Percentiles rank a stretch among this genome's conserved stretches.
Conservation (phyloP, 1,140 invertebrate species). For the Drosophila teissieri region DNA sequence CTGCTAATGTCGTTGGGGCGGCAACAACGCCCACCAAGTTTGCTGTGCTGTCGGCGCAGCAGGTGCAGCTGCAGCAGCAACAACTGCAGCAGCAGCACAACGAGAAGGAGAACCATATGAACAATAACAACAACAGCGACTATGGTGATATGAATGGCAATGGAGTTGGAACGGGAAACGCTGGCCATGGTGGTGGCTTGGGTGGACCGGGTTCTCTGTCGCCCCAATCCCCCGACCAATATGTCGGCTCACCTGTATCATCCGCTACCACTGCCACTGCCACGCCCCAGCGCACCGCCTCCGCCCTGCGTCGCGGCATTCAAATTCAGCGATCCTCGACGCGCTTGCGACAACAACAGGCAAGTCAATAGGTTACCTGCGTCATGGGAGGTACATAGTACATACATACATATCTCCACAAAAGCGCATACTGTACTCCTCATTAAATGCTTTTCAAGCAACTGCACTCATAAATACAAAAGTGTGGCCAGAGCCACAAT, state of each 20-base stretch:
- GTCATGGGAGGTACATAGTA: not conserved
- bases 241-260: constrained; percentile 29
- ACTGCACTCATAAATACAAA: not conserved
- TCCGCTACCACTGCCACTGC: constrained; percentile 30
- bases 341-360: constrained; percentile 83
- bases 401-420: not conserved
- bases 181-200: not conserved
- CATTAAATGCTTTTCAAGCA: not conserved
- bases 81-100: constrained; percentile 16
- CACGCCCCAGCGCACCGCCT: constrained; percentile 59
- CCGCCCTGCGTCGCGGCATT: constrained; percentile 65
- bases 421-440: not conserved
- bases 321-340: constrained; percentile 73
- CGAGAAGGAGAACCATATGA: constrained; percentile 41
- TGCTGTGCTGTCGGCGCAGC: constrained; percentile 23
- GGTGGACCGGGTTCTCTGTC: not conserved
- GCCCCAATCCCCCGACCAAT: not conserved
- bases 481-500: not conserved
- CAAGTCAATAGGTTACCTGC: constrained; percentile 45
- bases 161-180: constrained; percentile 9
- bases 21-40: constrained; percentile 34
- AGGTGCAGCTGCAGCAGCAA: constrained; percentile 29
- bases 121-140: constrained; percentile 55
- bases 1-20: not conserved
- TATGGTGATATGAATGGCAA: constrained; percentile 73